phyloP scores from a whole-genome alignment of 30 jellyfish, hydroid and myxozoan genomes.

The Pelagia noctiluca region DNA sequence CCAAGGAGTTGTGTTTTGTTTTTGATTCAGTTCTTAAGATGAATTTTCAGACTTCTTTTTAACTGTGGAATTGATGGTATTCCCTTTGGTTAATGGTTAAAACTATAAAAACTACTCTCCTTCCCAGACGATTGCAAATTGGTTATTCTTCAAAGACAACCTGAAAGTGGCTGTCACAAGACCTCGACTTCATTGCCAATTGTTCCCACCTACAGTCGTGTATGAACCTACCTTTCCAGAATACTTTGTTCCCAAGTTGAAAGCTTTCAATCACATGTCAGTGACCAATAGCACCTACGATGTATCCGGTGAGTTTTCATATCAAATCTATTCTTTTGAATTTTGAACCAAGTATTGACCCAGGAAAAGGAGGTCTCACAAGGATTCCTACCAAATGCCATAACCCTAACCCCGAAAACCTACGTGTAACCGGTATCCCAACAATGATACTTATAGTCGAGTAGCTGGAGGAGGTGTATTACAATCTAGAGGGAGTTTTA shows the following conservation, averaged over 20 bases:
- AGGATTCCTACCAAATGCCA: too few species aligned
- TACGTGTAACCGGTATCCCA: too few species aligned
- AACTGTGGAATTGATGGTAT: too few species aligned
- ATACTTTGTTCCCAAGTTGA: conserved; percentile 81
- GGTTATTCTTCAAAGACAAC: conserved; percentile 95
- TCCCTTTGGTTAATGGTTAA: neutral
- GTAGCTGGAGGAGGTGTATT: too few species aligned
- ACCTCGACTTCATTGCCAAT: conserved; percentile 98
- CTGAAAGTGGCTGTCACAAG: conserved; percentile 91
- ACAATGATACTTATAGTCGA: too few species aligned
- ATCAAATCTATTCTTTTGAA: neutral
- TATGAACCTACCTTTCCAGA: conserved; percentile 97
- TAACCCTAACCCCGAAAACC: too few species aligned
- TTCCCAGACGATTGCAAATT: conserved; percentile 91
- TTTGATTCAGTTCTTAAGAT: too few species aligned
- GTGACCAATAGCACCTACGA: conserved; percentile 97
- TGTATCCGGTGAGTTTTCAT: conserved; percentile 84
- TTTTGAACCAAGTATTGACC: too few species aligned
- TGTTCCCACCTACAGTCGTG: conserved; percentile 98
- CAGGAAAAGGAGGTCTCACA: too few species aligned
- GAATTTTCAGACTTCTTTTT: too few species aligned
- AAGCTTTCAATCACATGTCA: conserved; percentile 74
- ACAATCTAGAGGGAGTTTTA: too few species aligned
- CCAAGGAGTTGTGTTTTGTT: too few species aligned
- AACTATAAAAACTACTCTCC: neutral